Evolutionary conservation across 2,797 vertebrate species (phyloP), one percentile per base, ranked within the genome.

Genomic region (Acropternis orthonyx): DNA sequence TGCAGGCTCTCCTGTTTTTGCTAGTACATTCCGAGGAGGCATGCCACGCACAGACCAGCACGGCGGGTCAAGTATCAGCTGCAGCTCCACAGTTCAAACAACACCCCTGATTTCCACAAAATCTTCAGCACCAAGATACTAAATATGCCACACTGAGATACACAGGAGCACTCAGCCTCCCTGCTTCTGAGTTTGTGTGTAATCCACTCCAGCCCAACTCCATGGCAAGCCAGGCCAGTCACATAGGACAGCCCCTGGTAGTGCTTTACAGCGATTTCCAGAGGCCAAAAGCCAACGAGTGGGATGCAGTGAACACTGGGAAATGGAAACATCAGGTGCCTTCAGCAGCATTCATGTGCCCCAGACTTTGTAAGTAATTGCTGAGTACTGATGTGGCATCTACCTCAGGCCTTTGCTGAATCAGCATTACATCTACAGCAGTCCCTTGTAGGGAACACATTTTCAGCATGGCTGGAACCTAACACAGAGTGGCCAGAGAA

Each of bases 401-500:
- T 7, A 34, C 27, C 81, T 74, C 55, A 75, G 52, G 12, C 54
- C 54, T 67, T 32, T 54, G 34, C 74, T 89, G 51, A 82, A 72
- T 22, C 6, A 61, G 23, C 23, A 23, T 24, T 12, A 28, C 20
- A 44, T 32, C 34, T 61, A 54, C 67, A 88, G 37, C 54, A 89
- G 43, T 9, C 43, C 37, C 62, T 41, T 2, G 1, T 0, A 65
- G 23, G 1, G 18, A 77, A 65, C 14, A 22, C 18, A 7, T 27
- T 74, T 84, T 69, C 14, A 11, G 19, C 2, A 16, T 22, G 55
- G 75, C 55, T 46, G 73, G 78, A 89, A 79, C 16, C 14, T 27
- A 56, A 44, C 17, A 54, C 1, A 1, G 92, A 36, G 30, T 5
- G 44, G 55, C 17, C 52, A 88, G 27, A 55, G 81, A 93, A 85